phyloP scores from a whole-genome alignment of 2,888 invertebrate genomes.

The Podabrus alpinus region DNA sequence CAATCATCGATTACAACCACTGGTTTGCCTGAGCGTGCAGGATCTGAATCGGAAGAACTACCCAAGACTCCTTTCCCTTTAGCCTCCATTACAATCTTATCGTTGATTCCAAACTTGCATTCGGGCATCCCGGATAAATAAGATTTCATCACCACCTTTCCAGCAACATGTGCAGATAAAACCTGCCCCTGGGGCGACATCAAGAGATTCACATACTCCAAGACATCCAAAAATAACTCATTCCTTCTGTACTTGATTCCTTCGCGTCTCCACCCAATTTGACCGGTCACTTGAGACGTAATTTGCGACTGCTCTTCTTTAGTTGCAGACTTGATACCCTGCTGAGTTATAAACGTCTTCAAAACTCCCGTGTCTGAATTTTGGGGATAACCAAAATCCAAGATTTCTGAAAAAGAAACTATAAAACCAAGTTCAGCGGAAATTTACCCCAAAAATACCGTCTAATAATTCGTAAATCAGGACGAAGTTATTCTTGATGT shows the following conservation, averaged over 20 bases:
- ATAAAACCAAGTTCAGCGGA: neutral
- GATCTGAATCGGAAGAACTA: slow-evolving; percentile 69
- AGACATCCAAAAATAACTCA: slow-evolving; percentile 96
- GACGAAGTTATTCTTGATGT: slow-evolving; percentile 99
- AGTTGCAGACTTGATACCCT: slow-evolving; percentile 97
- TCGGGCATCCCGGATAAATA: slow-evolving; percentile 99
- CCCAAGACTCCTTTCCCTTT: slow-evolving; percentile 78
- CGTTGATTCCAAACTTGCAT: slow-evolving; percentile 99
- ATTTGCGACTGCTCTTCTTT: slow-evolving; percentile 99
- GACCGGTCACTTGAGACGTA: slow-evolving; percentile 94
- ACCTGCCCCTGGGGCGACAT: slow-evolving; percentile 99
- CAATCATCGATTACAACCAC: slow-evolving; percentile 99
- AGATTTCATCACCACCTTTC: slow-evolving; percentile 99
- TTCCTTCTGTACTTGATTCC: slow-evolving; percentile 99
- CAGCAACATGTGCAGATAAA: slow-evolving; percentile 97
- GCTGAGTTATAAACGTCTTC: slow-evolving; percentile 99
- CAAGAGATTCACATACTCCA: slow-evolving; percentile 97
- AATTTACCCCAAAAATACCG: slow-evolving; percentile 62
- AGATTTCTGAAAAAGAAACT: slow-evolving; percentile 73
- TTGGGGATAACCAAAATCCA: slow-evolving; percentile 99
- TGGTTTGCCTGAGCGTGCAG: slow-evolving; percentile 91
- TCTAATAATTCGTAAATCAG: slow-evolving; percentile 98
- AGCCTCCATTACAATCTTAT: slow-evolving; percentile 98
- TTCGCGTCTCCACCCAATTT: slow-evolving; percentile 98
- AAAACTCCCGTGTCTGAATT: slow-evolving; percentile 99